Evolutionary conservation across 2,113 vertebrate genomes (phyloP), one percentile per base, ranked within the genome.

Genomic region (Epinephelus lanceolatus): DNA sequence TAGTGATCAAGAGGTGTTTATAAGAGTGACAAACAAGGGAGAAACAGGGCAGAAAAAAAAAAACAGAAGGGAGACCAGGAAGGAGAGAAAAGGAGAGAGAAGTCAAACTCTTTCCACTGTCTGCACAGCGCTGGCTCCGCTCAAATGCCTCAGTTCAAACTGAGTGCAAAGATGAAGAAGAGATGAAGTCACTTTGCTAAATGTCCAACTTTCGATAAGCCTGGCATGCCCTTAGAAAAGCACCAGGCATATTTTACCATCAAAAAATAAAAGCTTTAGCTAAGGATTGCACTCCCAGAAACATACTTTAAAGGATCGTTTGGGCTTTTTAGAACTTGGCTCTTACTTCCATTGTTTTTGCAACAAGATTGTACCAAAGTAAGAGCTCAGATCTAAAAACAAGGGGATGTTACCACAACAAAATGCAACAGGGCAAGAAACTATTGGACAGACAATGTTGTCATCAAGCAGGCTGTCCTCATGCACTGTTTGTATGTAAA

Each of bases 1-100:
- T 19, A 42, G 51, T 30, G 45, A 90, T 90, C 76, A 82, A 76
- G 85, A 90, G 71, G 25, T 59, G 55, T 83, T 86, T 85, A 63
- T 73, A 21, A 53, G 81, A 81, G 76, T 68, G 57, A 84, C 79
- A 84, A 83, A 84, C 61, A 82, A 77, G 61, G 63, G 49, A 30
- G 76, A 71, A 51, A 30, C 67, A 4, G 55, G 37, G 60, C 23
- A 83, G 62, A 37, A 6, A 8, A 25, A 8, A 25, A 1, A 1
- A 66, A 63, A 53, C 40, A 40, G 19, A 61, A 52, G 19, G 9
- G 23, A 65, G 62, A 25, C 40, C n/a, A 62, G 75, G 56, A 63
- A 49, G 55, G 40, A 68, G 12, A 63, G 42, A 59, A 61, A 63
- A 55, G 10, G 42, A 59, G 49, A 55, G n/a, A 76, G 17, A 63